A percentile compares a stretch with the other conserved stretches of the same genome.
phyloP scores from a whole-genome alignment of 1,140 invertebrate genomes.

The Hyles euphorbiae region DNA sequence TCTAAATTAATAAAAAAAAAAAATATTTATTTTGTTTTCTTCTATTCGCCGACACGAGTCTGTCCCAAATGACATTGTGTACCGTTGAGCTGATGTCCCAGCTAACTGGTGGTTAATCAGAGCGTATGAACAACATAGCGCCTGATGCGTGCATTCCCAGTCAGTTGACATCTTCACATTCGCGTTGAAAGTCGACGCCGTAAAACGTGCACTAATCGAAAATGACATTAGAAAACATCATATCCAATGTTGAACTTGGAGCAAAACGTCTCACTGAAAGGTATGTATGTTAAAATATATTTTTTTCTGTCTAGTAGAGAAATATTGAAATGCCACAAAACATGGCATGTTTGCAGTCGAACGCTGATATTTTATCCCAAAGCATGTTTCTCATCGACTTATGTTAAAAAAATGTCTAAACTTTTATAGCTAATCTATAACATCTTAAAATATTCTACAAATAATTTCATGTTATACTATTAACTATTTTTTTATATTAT shows the following conservation, averaged over 20 bases:
- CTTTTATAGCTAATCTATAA: no score
- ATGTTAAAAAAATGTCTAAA: no score
- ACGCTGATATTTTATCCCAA: no score
- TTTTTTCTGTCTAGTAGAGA: background rate
- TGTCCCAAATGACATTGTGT: slow-evolving; percentile 5
- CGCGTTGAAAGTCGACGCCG: slow-evolving; percentile 24
- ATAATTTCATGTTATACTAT: no score
- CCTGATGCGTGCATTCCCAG: slow-evolving; percentile 15
- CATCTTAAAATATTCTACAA: no score
- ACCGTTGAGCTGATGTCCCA: slow-evolving; percentile 40
- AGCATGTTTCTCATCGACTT: no score
- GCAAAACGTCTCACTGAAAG: slow-evolving; percentile 51
- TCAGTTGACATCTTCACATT: slow-evolving; percentile 44
- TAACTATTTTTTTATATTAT: no score
- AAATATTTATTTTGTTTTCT: slow-evolving; percentile 31
- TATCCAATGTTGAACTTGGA: slow-evolving; percentile 46
- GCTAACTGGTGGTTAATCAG: slow-evolving; percentile 35
- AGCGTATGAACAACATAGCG: slow-evolving; percentile 40
- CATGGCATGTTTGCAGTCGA: no score
- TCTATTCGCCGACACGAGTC: slow-evolving; percentile 10
- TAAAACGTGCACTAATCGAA: slow-evolving; percentile 2
- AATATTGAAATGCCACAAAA: no score
- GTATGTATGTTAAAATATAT: slow-evolving; percentile 23
- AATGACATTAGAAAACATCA: slow-evolving; percentile 47
- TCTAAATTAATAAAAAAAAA: slow-evolving; percentile 63